These are phyloP conservation scores for Troglohyphantes excavatus DNA, from an alignment of 2,888 invertebrate species.

Conservation along the genomic window DNA sequence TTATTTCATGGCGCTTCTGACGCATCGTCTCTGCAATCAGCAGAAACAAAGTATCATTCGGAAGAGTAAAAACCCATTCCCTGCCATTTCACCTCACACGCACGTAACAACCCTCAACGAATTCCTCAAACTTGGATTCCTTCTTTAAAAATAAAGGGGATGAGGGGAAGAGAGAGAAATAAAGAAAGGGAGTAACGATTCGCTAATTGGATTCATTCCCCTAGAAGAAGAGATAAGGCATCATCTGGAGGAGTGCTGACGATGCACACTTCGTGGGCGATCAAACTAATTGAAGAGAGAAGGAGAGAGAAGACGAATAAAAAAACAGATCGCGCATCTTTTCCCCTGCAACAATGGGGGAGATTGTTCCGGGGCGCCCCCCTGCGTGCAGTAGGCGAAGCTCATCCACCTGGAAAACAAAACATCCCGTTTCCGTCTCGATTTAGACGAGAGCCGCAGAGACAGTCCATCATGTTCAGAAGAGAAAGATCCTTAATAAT, in stretches of 20 bases:
- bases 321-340: not conserved
- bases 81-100: not conserved
- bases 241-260: not conserved
- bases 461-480: not conserved
- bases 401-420: constrained; percentile 58
- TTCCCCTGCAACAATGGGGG: constrained; percentile 7
- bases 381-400: constrained; percentile 16
- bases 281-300: not conserved
- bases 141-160: too few species aligned
- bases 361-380: constrained; percentile 13
- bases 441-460: constrained; percentile 9
- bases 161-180: too few species aligned
- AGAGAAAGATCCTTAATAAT: not conserved
- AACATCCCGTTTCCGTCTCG: constrained; percentile 8
- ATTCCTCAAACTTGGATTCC: too few species aligned
- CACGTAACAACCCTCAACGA: too few species aligned
- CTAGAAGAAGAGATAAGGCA: not conserved
- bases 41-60: not conserved
- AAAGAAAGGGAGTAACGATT: not conserved
- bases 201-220: constrained; percentile 3
- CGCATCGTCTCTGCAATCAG: too few species aligned
- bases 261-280: not conserved
- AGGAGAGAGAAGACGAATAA: not conserved
- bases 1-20: too few species aligned
- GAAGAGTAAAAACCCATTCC: not conserved